Conservation (phyloP, 2,888 invertebrate genomes). For the Pandemis heparana region DNA sequence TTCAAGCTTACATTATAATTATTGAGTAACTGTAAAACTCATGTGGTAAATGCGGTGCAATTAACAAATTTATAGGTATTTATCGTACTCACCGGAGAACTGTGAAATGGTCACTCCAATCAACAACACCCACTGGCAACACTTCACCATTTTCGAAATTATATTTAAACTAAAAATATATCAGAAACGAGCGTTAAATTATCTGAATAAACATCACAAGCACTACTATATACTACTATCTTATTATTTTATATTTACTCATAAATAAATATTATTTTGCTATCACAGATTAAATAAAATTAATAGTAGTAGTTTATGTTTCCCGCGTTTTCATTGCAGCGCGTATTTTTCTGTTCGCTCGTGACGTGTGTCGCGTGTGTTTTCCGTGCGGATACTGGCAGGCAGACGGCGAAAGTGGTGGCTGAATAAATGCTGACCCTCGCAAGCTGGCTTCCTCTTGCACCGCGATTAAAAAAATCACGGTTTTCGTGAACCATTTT, state of each 20-base stretch:
- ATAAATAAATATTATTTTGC: constrained; percentile 16
- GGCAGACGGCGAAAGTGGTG: constrained; percentile 79
- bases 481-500: not conserved
- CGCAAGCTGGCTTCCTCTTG: constrained; percentile 43
- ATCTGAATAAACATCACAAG: constrained; percentile 29
- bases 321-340: constrained; percentile 38
- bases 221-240: not conserved
- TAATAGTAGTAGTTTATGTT: constrained; percentile 22
- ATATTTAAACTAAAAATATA: constrained; percentile 28
- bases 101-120: constrained; percentile 73
- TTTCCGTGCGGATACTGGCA: constrained; percentile 62
- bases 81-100: constrained; percentile 65
- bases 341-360: constrained; percentile 40
- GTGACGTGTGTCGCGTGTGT: constrained; percentile 64
- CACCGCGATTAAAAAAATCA: constrained; percentile 7
- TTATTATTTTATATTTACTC: constrained; percentile 11
- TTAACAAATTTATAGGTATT: not conserved
- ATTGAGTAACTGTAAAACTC: too few relatives aligned
- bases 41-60: too few relatives aligned
- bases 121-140: constrained; percentile 72
- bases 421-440: constrained; percentile 54
- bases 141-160: constrained; percentile 63
- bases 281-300: constrained; percentile 42
- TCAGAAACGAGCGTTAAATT: constrained; percentile 1
- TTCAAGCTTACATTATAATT: too few relatives aligned